Evolutionary conservation across 2,888 invertebrate species (phyloP), one percentile per base, ranked within the genome.

Genomic region (Orthosia cruda): DNA sequence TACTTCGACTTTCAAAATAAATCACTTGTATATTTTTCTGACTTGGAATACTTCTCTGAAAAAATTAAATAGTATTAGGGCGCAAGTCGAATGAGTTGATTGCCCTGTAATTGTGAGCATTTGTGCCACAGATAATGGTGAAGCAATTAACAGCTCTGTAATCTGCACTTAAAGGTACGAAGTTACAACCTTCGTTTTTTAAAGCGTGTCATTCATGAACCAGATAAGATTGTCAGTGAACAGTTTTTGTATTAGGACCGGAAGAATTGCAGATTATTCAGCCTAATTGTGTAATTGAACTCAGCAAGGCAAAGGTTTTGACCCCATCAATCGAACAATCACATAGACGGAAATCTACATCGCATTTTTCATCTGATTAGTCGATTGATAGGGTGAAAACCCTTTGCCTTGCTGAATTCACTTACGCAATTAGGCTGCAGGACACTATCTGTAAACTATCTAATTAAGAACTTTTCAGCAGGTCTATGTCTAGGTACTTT

Each of bases 41-140:
- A 9, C 7, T 40, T 40, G 40, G 40, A 40, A 40, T 9, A 40
- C 9, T 40, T 40, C 16, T 65, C n/a, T 4, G n/a, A 32, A 47
- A 26, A 50, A 26, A 82, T 54, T 63, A 76, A 23, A 20, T 13
- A 26, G 45, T 52, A 64, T 79, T 52, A 64, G n/a, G n/a, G 47
- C 40, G 67, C 13, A 23, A 50, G 16, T 68, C n/a, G 2, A 58
- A 67, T 57, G 54, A 59, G 71, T 65, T 71, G 23, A 83, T 64
- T 59, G 47, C 20, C 11, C n/a, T 15, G 23, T 84, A 72, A 72
- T 66, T 80, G 50, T 54, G 9, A 61, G 23, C 58, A 84, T 81
- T 73, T 75, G 75, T 86, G 84, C 68, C 80, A 76, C 50, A 65
- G 70, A 61, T 83, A 80, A 83, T 72, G 20, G 20, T 23, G 57